These are phyloP conservation scores for Andrena hattorfiana DNA, from an alignment of 2,888 invertebrate genomes.

Conservation along the genomic window DNA sequence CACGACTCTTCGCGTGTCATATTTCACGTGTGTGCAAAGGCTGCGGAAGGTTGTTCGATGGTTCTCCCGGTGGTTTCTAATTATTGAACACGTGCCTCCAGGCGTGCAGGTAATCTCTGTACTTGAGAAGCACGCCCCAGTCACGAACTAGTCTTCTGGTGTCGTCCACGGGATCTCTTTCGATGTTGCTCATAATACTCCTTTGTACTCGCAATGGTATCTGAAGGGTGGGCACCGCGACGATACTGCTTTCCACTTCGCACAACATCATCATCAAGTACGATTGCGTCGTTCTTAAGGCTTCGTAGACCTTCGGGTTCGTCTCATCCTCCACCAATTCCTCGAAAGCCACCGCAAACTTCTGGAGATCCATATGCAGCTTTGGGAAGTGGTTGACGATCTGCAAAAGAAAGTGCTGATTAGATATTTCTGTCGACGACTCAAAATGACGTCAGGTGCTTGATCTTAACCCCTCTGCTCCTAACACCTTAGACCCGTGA, in stretches of 20 bases:
- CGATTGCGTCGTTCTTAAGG: constrained; percentile 80
- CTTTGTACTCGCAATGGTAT: constrained; percentile 78
- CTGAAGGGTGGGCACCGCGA: constrained; percentile 69
- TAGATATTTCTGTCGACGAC: not conserved
- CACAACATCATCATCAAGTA: constrained; percentile 85
- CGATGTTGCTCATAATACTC: constrained; percentile 80
- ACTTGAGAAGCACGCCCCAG: constrained; percentile 84
- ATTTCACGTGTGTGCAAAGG: not conserved
- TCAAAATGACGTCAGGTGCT: not conserved
- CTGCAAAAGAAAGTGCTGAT: constrained; percentile 81
- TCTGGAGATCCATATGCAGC: constrained; percentile 86
- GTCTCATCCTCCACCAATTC: constrained; percentile 85
- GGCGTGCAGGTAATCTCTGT: constrained; percentile 83
- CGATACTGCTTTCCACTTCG: constrained; percentile 86
- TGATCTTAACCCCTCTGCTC: not conserved
- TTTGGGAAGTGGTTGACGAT: constrained; percentile 87
- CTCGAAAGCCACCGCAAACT: constrained; percentile 86
- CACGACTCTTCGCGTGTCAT: not conserved
- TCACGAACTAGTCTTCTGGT: constrained; percentile 82
- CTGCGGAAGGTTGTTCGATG: not conserved
- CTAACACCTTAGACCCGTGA: not conserved
- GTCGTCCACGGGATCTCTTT: constrained; percentile 80
- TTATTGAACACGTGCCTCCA: constrained; percentile 82
- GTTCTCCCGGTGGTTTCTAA: constrained; percentile 43
- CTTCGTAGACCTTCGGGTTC: constrained; percentile 83